phyloP scores from a whole-genome alignment of 2,797 vertebrate species.

The Ctenochaetus hawaiiensis region DNA sequence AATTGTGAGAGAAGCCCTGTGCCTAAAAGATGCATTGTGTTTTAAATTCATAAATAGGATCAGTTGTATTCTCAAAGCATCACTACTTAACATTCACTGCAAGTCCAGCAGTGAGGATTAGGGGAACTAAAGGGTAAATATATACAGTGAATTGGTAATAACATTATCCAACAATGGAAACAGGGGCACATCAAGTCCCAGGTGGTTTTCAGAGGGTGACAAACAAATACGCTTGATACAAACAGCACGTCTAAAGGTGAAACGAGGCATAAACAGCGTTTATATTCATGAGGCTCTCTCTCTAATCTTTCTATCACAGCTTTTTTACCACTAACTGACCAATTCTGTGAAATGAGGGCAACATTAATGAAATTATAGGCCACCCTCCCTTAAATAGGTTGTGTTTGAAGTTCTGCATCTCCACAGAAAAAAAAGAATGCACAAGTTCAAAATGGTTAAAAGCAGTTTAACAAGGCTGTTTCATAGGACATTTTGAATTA shows the following conservation, averaged over 20 bases:
- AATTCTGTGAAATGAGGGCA: conserved; percentile 19
- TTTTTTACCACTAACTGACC: conserved; percentile 25
- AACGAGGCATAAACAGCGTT: conserved; percentile 16
- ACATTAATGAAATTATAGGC: conserved; percentile 32
- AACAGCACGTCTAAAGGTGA: conserved; percentile 55
- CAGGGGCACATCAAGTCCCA: conserved; percentile 35
- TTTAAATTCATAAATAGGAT: conserved; percentile 33
- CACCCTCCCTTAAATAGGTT: not conserved
- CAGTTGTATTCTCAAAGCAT: conserved; percentile 27
- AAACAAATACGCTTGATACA: conserved; percentile 48
- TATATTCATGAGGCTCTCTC: conserved; percentile 39
- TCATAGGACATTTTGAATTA: conserved; percentile 6
- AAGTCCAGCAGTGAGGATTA: conserved; percentile 48
- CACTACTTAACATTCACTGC: conserved; percentile 49
- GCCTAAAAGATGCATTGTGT: conserved; percentile 7
- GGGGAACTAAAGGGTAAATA: conserved; percentile 61
- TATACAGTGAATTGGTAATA: conserved; percentile 63
- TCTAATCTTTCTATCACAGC: conserved; percentile 9
- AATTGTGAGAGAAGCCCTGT: not conserved
- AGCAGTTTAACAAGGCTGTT: not conserved
- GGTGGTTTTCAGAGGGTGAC: conserved; percentile 39
- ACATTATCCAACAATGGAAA: conserved; percentile 57
- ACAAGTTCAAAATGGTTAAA: not conserved
- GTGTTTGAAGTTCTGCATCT: not conserved
- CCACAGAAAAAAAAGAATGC: too few relatives aligned